Conservation (phyloP, 1,140 invertebrate species). For the Drosophila orosa region DNA sequence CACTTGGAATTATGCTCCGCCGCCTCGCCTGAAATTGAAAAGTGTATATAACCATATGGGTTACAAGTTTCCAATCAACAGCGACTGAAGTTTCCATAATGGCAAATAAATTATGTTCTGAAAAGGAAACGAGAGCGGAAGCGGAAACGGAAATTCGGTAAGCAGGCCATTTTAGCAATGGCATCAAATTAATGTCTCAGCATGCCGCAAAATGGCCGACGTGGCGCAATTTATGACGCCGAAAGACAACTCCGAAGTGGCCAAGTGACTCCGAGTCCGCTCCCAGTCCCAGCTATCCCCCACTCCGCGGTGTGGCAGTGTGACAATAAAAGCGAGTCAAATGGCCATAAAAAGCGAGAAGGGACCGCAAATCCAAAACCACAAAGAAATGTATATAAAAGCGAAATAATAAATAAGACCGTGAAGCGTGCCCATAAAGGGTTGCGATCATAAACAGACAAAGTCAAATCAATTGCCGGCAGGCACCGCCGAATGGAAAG, state of each 20-base stretch:
- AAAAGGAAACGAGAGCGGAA: not conserved
- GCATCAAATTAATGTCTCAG: slow-evolving; percentile 75
- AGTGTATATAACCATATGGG: slow-evolving; percentile 19
- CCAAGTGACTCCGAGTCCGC: slow-evolving; percentile 28
- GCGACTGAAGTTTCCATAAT: slow-evolving; percentile 67
- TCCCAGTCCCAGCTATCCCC: not conserved
- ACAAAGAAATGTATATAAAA: slow-evolving; percentile 59
- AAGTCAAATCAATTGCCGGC: slow-evolving; percentile 35
- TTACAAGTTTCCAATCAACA: slow-evolving; percentile 72
- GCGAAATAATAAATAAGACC: slow-evolving; percentile 78
- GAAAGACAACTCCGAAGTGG: slow-evolving; percentile 79
- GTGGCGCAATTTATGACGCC: slow-evolving; percentile 72
- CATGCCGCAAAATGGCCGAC: slow-evolving; percentile 74
- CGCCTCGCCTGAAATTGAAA: slow-evolving; percentile 59
- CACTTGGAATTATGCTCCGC: slow-evolving; percentile 70
- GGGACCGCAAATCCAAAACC: slow-evolving; percentile 37
- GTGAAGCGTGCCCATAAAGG: slow-evolving; percentile 44
- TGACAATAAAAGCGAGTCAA: slow-evolving; percentile 81
- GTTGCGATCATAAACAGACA: slow-evolving; percentile 57
- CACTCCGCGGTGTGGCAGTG: slow-evolving; percentile 51
- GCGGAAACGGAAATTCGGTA: slow-evolving; percentile 54
- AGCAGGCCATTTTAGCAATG: slow-evolving; percentile 33
- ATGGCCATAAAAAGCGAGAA: slow-evolving; percentile 71
- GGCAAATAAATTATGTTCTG: slow-evolving; percentile 74
- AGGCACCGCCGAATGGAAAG: not conserved